Conservation (phyloP, 1,140 invertebrate species). For the Halesus radiatus region DNA sequence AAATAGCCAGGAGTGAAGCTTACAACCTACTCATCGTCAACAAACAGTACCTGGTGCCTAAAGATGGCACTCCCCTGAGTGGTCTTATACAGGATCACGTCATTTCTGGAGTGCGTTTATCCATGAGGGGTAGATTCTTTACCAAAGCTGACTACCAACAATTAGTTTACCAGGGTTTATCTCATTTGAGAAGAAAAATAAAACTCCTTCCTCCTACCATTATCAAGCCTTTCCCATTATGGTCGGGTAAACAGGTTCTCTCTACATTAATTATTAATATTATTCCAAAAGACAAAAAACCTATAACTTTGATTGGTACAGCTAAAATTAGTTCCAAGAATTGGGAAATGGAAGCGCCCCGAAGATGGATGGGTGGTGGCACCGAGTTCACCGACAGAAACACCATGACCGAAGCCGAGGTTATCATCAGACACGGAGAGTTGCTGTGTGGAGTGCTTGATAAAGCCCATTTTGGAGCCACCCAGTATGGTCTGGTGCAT, state of each 20-base stretch:
- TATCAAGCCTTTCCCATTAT: conserved; percentile 88
- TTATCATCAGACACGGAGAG: conserved; percentile 91
- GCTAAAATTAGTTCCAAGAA: conserved; percentile 88
- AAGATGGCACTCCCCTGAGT: conserved; percentile 97
- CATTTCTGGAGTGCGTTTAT: conserved; percentile 91
- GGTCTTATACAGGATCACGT: conserved; percentile 99
- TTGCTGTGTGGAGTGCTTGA: conserved; percentile 95
- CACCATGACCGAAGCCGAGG: conserved; percentile 91
- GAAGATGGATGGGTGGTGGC: conserved; percentile 76
- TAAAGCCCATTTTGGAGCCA: conserved; percentile 96
- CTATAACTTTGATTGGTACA: conserved; percentile 84
- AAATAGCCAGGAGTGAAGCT: conserved; percentile 91
- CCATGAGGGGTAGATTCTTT: conserved; percentile 92
- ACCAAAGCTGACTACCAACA: conserved; percentile 89
- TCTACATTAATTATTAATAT: conserved; percentile 91
- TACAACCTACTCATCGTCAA: conserved; percentile 85
- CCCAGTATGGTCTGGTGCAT: conserved; percentile 93
- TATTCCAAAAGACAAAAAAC: conserved; percentile 81
- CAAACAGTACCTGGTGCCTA: conserved; percentile 96
- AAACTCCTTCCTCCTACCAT: conserved; percentile 88
- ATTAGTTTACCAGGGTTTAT: conserved; percentile 88
- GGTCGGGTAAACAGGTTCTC: conserved; percentile 97
- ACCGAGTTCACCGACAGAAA: conserved; percentile 71
- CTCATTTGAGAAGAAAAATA: conserved; percentile 77
- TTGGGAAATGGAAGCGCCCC: conserved; percentile 75